Conservation (phyloP, 2,888 invertebrate species). For the Yponomeuta cagnagella region DNA sequence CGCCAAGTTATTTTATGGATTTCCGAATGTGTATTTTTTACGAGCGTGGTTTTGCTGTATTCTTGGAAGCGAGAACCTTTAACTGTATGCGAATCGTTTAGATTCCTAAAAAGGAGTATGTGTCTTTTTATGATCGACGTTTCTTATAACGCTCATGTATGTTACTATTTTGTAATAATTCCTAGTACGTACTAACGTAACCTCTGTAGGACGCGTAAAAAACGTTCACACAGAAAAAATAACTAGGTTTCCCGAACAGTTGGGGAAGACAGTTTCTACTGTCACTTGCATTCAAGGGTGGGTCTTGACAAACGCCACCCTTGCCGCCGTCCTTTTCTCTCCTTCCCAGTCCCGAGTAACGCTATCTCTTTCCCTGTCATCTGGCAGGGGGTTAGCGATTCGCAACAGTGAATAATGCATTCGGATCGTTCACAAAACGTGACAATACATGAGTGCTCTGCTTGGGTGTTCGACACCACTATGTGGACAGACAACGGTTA, state of each 20-base stretch:
- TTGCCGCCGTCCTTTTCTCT: conserved; percentile 42
- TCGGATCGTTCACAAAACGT: conserved; percentile 52
- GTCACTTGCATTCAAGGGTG: conserved; percentile 70
- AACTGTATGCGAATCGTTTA: conserved; percentile 12
- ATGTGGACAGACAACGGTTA: conserved; percentile 11
- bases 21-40: conserved; percentile 43
- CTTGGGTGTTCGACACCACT: conserved; percentile 4
- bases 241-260: conserved; percentile 58
- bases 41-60: conserved; percentile 62
- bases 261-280: conserved; percentile 56
- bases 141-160: no score
- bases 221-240: conserved; percentile 32
- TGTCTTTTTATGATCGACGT: no score
- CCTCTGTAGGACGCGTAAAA: neutral
- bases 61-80: conserved; percentile 47
- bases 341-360: conserved; percentile 27
- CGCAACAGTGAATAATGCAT: conserved; percentile 71
- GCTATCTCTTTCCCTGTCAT: conserved; percentile 51
- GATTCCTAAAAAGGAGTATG: no score
- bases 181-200: no score
- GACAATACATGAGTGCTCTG: conserved; percentile 38
- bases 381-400: conserved; percentile 68
- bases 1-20: conserved; percentile 43
- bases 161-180: no score
- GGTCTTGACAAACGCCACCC: conserved; percentile 65